Evolutionary conservation across 1,140 invertebrate species (phyloP).

Genomic region (Babylonia areolata): DNA sequence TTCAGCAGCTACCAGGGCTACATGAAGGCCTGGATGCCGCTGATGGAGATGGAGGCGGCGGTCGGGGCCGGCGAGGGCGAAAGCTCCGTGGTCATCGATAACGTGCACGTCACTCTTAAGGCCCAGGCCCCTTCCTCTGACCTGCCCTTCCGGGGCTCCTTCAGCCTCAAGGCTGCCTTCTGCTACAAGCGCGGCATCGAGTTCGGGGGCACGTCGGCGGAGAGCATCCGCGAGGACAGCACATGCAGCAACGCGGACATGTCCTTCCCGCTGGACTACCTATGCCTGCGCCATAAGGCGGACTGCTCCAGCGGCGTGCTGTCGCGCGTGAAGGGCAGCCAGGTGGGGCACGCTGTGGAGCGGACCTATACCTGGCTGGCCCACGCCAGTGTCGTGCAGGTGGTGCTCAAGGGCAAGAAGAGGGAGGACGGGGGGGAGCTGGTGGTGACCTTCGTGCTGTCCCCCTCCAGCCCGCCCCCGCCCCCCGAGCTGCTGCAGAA

Average conservation of each 20-base stretch:
- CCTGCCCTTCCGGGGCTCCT: conserved; percentile 39
- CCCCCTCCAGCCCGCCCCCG: neutral
- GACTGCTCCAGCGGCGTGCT: neutral
- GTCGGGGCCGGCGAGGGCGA: conserved; percentile 40
- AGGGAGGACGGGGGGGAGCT: neutral
- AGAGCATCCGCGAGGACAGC: conserved; percentile 1
- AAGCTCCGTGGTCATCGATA: conserved; percentile 42
- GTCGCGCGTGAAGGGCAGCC: neutral
- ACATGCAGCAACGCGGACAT: neutral
- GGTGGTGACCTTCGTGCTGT: conserved; percentile 16
- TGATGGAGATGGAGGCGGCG: conserved; percentile 57
- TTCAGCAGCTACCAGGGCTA: conserved; percentile 44
- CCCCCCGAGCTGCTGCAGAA: neutral
- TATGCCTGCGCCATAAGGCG: conserved; percentile 39
- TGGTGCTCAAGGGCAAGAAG: conserved; percentile 7
- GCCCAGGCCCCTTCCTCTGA: neutral
- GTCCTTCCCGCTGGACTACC: conserved; percentile 43
- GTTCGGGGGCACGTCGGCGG: conserved; percentile 27
- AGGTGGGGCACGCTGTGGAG: conserved; percentile 1
- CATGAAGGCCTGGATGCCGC: conserved; percentile 46
- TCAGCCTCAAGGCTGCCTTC: conserved; percentile 36
- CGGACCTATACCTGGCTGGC: conserved; percentile 26
- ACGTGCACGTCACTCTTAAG: conserved; percentile 31
- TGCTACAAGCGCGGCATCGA: conserved; percentile 51
- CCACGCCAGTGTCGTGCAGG: conserved; percentile 8